Evolutionary conservation across 92 coral and sea anemone species (phyloP), one percentile per base, ranked within the genome.

Genomic region (Plumapathes pennacea): DNA sequence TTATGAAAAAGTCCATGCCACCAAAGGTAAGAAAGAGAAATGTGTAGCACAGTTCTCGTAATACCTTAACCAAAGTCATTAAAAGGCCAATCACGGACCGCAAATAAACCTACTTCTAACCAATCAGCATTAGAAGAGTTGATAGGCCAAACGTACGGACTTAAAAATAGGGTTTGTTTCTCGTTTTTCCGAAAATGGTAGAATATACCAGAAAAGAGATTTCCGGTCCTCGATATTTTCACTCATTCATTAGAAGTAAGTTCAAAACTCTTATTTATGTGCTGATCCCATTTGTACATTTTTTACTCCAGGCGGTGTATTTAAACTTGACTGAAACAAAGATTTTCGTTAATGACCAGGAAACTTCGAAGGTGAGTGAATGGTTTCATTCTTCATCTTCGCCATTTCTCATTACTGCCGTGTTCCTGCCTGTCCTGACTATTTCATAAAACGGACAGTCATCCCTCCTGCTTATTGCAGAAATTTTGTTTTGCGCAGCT

Each of bases 251-350:
- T n/a, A 36, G 8, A 36, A 23, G 14, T 3, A 4, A 20, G 27
- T 10, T 47, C 23, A 20, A 47, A 22, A 9, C 23, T 32, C 2
- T 22, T 47, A 25, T 9, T 9, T 15, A 44, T 15, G 5, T 15
- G 15, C 50, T 15, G 5, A n/a, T 5, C 14, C 5, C 5, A 20
- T 25, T 15, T 1, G 10, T 8, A 18, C 13, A 39, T 65, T 40
- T 40, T 5, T 47, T 48, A 50, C 38, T 1, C 4, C 63, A 87
- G 96, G 76, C 72, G 32, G 96, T 87, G 5, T 86, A 71, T 24
- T 49, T 87, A 18, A 78, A 81, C 48, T 69, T 87, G 27, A 71
- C 86, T 12, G 96, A 87, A 81, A 87, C 86, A 18, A 84, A 83
- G 40, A 68, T 87, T 20, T 63, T 71, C 21, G 96, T 87, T 8